Base-by-base conservation (phyloP, 2,888 invertebrate genomes). In the Heteropelma amictum region DNA sequence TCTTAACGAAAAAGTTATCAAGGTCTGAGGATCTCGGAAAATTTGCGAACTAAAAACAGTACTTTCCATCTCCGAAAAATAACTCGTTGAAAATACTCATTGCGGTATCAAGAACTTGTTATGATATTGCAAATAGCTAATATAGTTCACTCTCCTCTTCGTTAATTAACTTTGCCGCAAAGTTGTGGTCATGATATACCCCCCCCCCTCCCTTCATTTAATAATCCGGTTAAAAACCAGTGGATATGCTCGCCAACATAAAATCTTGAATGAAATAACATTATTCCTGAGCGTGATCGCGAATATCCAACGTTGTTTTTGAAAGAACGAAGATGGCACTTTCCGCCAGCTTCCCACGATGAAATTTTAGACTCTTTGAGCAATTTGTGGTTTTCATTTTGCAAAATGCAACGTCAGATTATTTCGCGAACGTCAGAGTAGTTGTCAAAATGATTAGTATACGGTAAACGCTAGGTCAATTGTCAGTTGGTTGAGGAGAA, bases 21-120 rank as follows among this genome's bases (percentile, higher is more conserved):
- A 71, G 51, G 56, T 64, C 64, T 30, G 19, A 47, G 61, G 8
- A 54, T 33, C 61, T 45, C 40, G 21, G 40, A 23, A 54, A 54
- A 56, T 67, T 67, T 35, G 21, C 47, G 26, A 56, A 67, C 33
- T 67, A 67, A 6, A 23, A 19, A 65, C 54, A 45, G 23, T 67
- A 45, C 8, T 45, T 56, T 23, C 26, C 45, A 23, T 35, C n/a
- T 33, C 45, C 17, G 7, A 33, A 23, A 12, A 45, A 53, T 40
- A 21, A 8, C 23, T 47, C 4, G 33, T 12, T 21, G 12, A 33
- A 61, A 35, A 61, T 33, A 23, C 33, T 61, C 33, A 5, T 33
- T n/a, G 5, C 7, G 7, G 23, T 33, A 8, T 33, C 23, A 35
- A 33, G 26, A 33, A 47, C 33, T 61, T 61, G 33, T 40, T 3